Percentiles rank a stretch among this genome's conserved stretches.
phyloP scores from a whole-genome alignment of 2,113 vertebrate species.

The Hystrix brachyura region DNA sequence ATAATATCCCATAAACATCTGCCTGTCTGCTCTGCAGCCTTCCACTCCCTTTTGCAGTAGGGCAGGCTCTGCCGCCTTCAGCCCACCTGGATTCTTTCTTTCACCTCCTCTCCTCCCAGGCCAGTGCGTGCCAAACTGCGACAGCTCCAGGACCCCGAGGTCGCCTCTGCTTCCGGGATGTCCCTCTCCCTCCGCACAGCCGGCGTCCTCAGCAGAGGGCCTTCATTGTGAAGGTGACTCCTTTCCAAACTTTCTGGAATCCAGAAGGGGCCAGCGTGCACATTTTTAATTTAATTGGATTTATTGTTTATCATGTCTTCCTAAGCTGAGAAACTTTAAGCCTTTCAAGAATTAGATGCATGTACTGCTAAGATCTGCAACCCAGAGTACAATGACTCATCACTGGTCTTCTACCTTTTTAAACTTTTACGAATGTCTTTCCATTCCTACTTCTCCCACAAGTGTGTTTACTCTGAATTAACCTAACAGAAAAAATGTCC shows the following conservation, averaged over 20 bases:
- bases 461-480: conserved; percentile 64
- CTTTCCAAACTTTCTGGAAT: conserved; percentile 71
- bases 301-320: conserved; percentile 79
- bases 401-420: conserved; percentile 5
- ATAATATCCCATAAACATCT: background rate
- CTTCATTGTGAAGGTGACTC: conserved; percentile 54
- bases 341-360: conserved; percentile 61
- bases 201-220: background rate
- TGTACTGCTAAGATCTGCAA: conserved; percentile 42
- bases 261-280: background rate
- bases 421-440: background rate
- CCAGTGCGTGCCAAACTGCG: background rate
- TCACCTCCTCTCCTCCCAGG: background rate
- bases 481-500: conserved; percentile 49
- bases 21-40: background rate
- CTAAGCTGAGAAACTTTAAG: background rate
- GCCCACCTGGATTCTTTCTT: background rate
- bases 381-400: conserved; percentile 51
- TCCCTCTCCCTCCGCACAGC: background rate
- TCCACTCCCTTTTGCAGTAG: background rate
- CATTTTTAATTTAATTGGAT: conserved; percentile 81
- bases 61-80: background rate
- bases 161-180: background rate
- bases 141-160: background rate
- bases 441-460: conserved; percentile 66